These are phyloP conservation scores for Trissolcus basalis DNA, from an alignment of 1,140 invertebrate genomes.

Conservation along the genomic window DNA sequence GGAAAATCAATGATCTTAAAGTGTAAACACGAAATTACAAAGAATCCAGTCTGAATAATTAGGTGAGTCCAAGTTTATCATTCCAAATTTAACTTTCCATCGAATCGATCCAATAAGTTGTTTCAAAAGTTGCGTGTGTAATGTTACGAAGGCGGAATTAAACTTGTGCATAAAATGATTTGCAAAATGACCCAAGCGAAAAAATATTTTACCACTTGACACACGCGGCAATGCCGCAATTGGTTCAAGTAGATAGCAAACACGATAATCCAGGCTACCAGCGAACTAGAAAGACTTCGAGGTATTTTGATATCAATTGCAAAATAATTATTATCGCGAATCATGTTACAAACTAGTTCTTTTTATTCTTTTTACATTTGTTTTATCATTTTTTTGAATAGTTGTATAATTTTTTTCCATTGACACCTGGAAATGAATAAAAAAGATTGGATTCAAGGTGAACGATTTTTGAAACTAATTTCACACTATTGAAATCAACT, in stretches of 20 bases:
- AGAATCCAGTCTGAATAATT: too few relatives aligned
- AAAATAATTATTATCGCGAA: constrained; percentile 31
- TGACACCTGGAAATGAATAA: constrained; percentile 9
- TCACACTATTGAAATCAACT: too few relatives aligned
- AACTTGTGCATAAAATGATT: not conserved
- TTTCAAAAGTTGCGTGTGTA: too few relatives aligned
- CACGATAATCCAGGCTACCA: constrained; percentile 7
- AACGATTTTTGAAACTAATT: too few relatives aligned
- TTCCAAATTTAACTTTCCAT: too few relatives aligned
- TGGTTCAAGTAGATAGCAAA: constrained; percentile 12
- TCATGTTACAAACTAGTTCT: constrained; percentile 22
- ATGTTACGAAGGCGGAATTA: too few relatives aligned
- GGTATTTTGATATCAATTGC: constrained; percentile 38
- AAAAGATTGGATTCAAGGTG: constrained; percentile 7
- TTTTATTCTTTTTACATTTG: constrained; percentile 5
- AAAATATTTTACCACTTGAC: constrained; percentile 13
- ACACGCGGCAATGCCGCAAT: constrained; percentile 1
- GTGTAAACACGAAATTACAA: too few relatives aligned
- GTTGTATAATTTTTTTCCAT: too few relatives aligned
- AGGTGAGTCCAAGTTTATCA: too few relatives aligned
- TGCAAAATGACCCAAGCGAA: not conserved
- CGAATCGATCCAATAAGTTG: too few relatives aligned
- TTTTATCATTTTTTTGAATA: too few relatives aligned
- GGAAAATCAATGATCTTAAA: too few relatives aligned
- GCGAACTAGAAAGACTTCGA: constrained; percentile 26